Conservation (phyloP, 2,113 vertebrate species). For the Poeciliopsis occidentalis region DNA sequence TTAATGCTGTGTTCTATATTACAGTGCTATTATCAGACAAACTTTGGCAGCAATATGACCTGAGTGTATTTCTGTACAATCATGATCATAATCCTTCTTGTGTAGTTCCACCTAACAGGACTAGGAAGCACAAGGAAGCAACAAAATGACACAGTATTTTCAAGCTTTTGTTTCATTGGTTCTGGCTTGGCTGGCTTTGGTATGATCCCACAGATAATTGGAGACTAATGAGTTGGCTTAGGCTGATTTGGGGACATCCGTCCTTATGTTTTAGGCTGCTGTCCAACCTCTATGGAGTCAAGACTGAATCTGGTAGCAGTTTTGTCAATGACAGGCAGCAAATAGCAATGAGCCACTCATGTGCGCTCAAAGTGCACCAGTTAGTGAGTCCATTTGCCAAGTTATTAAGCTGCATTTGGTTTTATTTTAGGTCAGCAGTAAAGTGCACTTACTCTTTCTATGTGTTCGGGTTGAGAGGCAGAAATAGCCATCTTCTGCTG, state of each 20-base stretch:
- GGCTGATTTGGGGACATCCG: slow-evolving; percentile 54
- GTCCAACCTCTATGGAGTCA: slow-evolving; percentile 51
- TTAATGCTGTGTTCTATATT: neutral
- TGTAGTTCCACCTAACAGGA: slow-evolving; percentile 39
- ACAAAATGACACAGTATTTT: slow-evolving; percentile 40
- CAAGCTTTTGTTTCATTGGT: slow-evolving; percentile 48
- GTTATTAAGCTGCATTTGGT: slow-evolving; percentile 77
- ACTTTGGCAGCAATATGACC: neutral
- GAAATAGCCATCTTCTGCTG: slow-evolving; percentile 58
- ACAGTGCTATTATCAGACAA: neutral
- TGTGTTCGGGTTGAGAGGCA: slow-evolving; percentile 65
- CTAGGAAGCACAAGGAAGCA: slow-evolving; percentile 31
- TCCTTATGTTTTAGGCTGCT: slow-evolving; percentile 52
- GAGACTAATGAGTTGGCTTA: slow-evolving; percentile 70
- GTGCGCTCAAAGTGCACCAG: slow-evolving; percentile 70
- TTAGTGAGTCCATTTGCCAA: slow-evolving; percentile 77
- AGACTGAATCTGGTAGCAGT: slow-evolving; percentile 49
- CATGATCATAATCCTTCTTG: neutral
- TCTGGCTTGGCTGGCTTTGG: slow-evolving; percentile 64
- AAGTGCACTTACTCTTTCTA: slow-evolving; percentile 68
- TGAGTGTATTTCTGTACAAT: neutral
- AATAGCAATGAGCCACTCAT: slow-evolving; percentile 73
- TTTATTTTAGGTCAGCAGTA: slow-evolving; percentile 77
- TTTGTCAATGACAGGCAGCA: slow-evolving; percentile 73
- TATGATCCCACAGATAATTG: slow-evolving; percentile 75